phyloP scores from a whole-genome alignment of 2,797 vertebrate genomes.

The Pangasius sanitwongsei region DNA sequence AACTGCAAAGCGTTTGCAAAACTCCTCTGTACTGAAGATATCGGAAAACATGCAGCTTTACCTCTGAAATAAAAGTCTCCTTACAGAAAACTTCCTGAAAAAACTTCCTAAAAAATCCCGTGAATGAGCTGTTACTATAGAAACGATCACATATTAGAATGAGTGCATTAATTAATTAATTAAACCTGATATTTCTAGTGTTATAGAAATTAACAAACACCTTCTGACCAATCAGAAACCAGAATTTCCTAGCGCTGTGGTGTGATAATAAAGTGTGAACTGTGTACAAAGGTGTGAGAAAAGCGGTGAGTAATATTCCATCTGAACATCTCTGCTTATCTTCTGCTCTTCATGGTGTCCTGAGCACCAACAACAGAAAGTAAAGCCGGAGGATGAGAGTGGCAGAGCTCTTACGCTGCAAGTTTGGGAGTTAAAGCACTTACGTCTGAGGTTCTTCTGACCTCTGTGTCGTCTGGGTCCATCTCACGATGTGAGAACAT shows the following conservation, averaged over 20 bases:
- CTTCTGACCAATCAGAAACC: neutral
- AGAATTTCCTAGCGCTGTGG: neutral
- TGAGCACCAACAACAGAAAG: constrained; percentile 53
- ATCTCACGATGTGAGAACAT: neutral
- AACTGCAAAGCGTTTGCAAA: neutral
- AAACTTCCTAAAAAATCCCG: too few species aligned
- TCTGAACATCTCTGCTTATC: constrained; percentile 22
- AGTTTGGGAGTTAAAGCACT: constrained; percentile 45
- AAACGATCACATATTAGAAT: neutral
- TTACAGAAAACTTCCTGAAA: neutral
- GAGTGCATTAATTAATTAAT: neutral
- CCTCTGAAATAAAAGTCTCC: too few species aligned
- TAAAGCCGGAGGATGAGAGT: constrained; percentile 50
- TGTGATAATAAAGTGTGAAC: neutral
- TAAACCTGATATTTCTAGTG: neutral
- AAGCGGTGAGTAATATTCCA: neutral
- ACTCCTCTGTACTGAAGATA: neutral
- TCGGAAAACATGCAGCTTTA: neutral
- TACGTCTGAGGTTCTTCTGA: constrained; percentile 22
- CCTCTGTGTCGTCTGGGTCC: constrained; percentile 14
- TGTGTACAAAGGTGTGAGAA: neutral
- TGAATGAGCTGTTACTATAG: neutral
- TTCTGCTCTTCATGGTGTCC: constrained; percentile 45
- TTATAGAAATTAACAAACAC: neutral
- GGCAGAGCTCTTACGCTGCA: constrained; percentile 43